phyloP scores from a whole-genome alignment of 2,888 invertebrate genomes.

The Tetragonisca angustula region DNA sequence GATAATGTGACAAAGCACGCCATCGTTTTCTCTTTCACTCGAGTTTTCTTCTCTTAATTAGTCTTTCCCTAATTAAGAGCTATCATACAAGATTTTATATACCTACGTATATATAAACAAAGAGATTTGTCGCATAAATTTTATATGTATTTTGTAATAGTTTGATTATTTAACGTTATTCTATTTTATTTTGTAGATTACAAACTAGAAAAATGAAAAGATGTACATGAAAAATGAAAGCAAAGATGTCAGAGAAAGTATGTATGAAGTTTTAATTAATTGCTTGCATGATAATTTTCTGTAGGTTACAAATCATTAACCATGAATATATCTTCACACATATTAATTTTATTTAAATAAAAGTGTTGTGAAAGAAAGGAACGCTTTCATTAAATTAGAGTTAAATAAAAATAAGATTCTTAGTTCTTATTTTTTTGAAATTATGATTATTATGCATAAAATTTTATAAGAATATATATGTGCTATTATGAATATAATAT shows the following conservation, averaged over 20 bases:
- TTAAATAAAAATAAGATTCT: neutral
- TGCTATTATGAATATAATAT: too few relatives aligned
- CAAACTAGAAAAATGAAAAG: neutral
- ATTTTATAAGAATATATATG: neutral
- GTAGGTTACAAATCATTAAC: conserved; percentile 35
- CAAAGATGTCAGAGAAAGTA: conserved; percentile 37
- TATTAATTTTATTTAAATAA: conserved; percentile 21
- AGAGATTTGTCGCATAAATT: neutral
- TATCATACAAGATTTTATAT: conserved; percentile 3
- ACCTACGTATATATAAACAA: neutral
- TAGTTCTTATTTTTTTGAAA: neutral
- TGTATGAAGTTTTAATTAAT: conserved; percentile 38
- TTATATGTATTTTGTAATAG: neutral
- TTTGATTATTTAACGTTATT: neutral
- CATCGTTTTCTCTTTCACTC: conserved; percentile 27
- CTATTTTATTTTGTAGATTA: neutral
- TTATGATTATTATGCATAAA: neutral
- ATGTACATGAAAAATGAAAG: conserved; percentile 11
- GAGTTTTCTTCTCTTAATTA: conserved; percentile 37
- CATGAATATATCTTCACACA: conserved; percentile 20
- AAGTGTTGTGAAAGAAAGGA: conserved; percentile 11
- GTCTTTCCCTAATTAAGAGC: conserved; percentile 39
- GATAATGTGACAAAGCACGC: conserved; percentile 11
- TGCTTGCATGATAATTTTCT: conserved; percentile 37
- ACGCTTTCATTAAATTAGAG: neutral